Conservation (phyloP, 2,113 vertebrate genomes). For the Myrmecophaga tridactyla region DNA sequence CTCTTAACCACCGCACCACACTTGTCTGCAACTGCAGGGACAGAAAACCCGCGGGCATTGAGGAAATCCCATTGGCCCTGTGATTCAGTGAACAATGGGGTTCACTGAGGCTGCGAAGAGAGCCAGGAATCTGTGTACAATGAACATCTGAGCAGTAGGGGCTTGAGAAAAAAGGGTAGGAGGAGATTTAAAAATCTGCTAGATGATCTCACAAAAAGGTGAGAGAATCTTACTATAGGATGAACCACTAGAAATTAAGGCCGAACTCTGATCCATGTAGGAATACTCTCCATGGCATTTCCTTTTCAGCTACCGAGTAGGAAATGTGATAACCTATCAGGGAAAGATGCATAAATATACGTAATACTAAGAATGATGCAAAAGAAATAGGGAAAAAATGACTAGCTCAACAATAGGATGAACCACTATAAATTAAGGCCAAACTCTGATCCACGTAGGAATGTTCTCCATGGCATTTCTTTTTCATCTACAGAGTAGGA, state of each 20-base stretch:
- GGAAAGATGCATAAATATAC: not conserved
- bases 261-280: not conserved
- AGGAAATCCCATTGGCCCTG: fast-evolving
- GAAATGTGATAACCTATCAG: not conserved
- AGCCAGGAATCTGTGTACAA: not conserved
- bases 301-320: not conserved
- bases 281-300: not conserved
- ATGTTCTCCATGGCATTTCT: not conserved
- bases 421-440: not conserved
- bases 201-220: not conserved
- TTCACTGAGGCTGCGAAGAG: not conserved
- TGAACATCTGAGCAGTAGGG: not conserved
- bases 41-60: not conserved
- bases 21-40: fast-evolving
- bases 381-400: not conserved
- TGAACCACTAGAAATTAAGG: not conserved
- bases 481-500: not conserved
- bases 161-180: not conserved
- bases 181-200: not conserved
- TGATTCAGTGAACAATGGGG: not conserved
- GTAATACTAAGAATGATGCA: not conserved
- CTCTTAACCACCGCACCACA: not conserved
- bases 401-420: not conserved
- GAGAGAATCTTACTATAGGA: not conserved
- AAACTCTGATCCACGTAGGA: not conserved